These are phyloP conservation scores for Microcebus griseorufus DNA, from an alignment of 2,113 vertebrate species.

Conservation along the genomic window DNA sequence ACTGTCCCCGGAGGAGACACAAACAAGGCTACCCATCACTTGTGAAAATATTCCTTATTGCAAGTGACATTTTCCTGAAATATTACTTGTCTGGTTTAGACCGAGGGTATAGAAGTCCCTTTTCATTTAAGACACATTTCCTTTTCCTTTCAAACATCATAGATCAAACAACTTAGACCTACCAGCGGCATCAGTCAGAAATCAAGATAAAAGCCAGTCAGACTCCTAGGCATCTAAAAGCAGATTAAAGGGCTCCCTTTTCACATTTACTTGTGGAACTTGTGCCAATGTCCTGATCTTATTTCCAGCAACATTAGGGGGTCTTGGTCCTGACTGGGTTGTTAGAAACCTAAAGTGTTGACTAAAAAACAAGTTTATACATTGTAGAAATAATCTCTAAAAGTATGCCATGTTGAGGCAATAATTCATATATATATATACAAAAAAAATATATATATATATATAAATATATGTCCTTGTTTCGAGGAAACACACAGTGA, in stretches of 20 bases:
- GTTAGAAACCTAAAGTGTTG: background rate
- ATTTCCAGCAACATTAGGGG: background rate
- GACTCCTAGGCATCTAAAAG: background rate
- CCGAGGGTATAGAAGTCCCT: background rate
- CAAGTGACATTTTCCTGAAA: constrained; percentile 20
- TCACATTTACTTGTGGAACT: background rate
- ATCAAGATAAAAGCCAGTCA: constrained; percentile 9
- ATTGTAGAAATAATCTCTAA: background rate
- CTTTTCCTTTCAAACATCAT: constrained; percentile 32
- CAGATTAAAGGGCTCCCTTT: constrained; percentile 15
- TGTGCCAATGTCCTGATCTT: background rate
- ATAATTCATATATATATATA: background rate
- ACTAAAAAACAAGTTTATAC: background rate
- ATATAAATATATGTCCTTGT: background rate
- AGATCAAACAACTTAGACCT: constrained; percentile 54
- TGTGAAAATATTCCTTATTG: background rate
- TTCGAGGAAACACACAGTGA: background rate
- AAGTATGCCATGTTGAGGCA: background rate
- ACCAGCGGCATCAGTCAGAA: background rate
- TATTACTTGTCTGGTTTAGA: background rate
- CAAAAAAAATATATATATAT: too few species aligned
- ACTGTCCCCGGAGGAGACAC: background rate
- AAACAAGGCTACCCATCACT: background rate
- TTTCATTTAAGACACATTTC: constrained; percentile 32
- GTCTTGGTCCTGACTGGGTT: background rate